These are phyloP conservation scores for Teleogryllus oceanicus DNA, from an alignment of 2,888 invertebrate genomes.

Conservation along the genomic window DNA sequence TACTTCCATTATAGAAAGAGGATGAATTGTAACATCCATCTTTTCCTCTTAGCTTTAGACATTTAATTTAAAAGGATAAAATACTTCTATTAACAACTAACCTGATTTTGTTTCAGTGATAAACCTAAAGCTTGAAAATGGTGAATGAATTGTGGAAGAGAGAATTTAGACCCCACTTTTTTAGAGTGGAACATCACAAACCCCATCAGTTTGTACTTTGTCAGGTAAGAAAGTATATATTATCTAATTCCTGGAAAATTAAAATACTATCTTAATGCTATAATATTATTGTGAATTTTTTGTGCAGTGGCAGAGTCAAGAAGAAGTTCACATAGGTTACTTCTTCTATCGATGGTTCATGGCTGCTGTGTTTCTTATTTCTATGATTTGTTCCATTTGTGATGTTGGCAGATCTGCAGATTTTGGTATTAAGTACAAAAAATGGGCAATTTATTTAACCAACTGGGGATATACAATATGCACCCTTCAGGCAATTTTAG, in stretches of 20 bases:
- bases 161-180: conserved; percentile 42
- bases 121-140: conserved; percentile 40
- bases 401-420: conserved; percentile 48
- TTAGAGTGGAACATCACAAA: conserved; percentile 42
- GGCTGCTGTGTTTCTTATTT: conserved; percentile 49
- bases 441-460: conserved; percentile 71
- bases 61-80: too few species aligned
- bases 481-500: conserved; percentile 57
- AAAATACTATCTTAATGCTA: background rate
- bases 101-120: too few species aligned
- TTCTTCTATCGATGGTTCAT: conserved; percentile 58
- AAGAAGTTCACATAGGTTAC: conserved; percentile 49
- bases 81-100: too few species aligned
- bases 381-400: conserved; percentile 48
- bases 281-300: background rate
- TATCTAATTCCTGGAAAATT: background rate
- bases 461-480: conserved; percentile 67
- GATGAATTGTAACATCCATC: too few species aligned
- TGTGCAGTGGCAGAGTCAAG: conserved; percentile 59
- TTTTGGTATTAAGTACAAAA: conserved; percentile 43
- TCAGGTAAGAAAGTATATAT: conserved; percentile 37
- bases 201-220: conserved; percentile 40
- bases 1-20: too few species aligned
- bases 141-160: conserved; percentile 47
- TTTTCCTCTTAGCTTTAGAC: too few species aligned